Conservation (phyloP, 2,888 invertebrate genomes). For the Lasioglossum morio region DNA sequence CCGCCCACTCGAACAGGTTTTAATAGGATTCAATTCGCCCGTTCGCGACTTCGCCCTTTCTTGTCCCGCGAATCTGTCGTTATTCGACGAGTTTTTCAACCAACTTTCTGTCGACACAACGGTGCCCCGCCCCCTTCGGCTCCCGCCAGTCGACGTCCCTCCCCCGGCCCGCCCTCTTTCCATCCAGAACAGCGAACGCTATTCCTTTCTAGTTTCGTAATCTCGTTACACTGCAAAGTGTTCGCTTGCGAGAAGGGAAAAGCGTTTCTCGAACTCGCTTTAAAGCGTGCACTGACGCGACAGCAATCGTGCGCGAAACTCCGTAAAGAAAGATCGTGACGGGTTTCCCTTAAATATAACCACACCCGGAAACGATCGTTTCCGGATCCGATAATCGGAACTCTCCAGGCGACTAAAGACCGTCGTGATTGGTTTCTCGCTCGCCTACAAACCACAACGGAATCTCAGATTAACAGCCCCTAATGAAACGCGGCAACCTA, state of each 20-base stretch:
- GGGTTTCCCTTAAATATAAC: neutral
- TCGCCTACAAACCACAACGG: neutral
- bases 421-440: neutral
- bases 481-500: neutral
- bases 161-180: neutral
- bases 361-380: neutral
- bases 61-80: neutral
- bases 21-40: conserved; percentile 12
- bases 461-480: neutral
- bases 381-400: neutral
- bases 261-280: neutral
- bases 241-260: neutral
- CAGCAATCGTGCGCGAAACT: neutral
- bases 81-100: neutral
- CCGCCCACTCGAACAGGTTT: conserved; percentile 1
- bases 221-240: neutral
- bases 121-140: neutral
- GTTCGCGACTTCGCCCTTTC: neutral
- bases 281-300: neutral
- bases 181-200: neutral
- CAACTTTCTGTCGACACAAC: neutral
- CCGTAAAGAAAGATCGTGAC: neutral
- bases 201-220: neutral
- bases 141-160: neutral
- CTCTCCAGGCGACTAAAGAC: neutral